Conservation (phyloP, 2,797 vertebrate genomes). For the Phoxinus dragarum region DNA sequence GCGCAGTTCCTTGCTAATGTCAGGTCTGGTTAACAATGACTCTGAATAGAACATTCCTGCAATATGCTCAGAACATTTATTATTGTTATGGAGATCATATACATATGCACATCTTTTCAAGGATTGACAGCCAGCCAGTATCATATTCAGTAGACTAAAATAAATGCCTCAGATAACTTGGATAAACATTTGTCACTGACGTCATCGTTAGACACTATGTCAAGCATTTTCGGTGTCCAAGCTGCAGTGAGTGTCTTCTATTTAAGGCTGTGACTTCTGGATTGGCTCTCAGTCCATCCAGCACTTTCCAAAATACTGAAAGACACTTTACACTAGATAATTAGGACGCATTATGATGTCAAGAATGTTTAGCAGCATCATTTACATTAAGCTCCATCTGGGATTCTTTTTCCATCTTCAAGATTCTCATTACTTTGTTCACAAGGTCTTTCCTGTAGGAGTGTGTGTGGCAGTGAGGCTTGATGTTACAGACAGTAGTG, state of each 20-base stretch:
- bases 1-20: slow-evolving; percentile 25
- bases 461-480: neutral
- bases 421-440: slow-evolving; percentile 4
- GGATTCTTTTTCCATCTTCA: slow-evolving; percentile 4
- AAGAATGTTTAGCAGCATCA: neutral
- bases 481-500: neutral
- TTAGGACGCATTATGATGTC: slow-evolving; percentile 11
- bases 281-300: slow-evolving; percentile 15
- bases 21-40: slow-evolving; percentile 13
- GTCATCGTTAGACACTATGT: slow-evolving; percentile 18
- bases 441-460: neutral
- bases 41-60: slow-evolving; percentile 3
- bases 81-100: neutral
- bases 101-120: neutral
- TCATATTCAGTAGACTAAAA: slow-evolving; percentile 23
- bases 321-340: slow-evolving; percentile 16
- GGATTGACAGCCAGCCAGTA: slow-evolving; percentile 5
- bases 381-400: neutral
- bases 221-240: neutral
- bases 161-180: slow-evolving; percentile 5
- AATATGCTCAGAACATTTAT: neutral
- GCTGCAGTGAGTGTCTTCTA: slow-evolving; percentile 9
- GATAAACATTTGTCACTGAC: slow-evolving; percentile 28
- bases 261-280: slow-evolving; percentile 29
- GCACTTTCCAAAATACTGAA: slow-evolving; percentile 15